phyloP scores from a whole-genome alignment of 92 coral and sea anemone genomes.

The Parazoanthus darwini region DNA sequence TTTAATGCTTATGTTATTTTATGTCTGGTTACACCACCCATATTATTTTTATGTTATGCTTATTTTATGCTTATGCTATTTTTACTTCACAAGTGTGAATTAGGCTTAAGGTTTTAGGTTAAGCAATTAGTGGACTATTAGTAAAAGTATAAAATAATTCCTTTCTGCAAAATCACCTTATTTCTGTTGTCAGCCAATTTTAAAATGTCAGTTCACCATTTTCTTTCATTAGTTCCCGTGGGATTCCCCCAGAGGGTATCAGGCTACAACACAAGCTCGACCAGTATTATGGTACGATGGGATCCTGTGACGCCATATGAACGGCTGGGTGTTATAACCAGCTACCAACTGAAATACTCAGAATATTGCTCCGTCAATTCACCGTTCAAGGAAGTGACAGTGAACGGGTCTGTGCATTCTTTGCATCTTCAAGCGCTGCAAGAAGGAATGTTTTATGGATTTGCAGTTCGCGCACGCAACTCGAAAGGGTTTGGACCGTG shows the following conservation, averaged over 20 bases:
- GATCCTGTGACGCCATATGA: neutral
- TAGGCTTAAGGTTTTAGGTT: too few relatives aligned
- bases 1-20: too few relatives aligned
- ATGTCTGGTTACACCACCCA: too few relatives aligned
- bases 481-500: constrained; percentile 27
- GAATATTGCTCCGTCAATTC: neutral
- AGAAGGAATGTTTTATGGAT: neutral
- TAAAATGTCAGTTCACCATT: neutral
- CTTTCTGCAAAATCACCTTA: too few relatives aligned
- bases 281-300: constrained; percentile 23
- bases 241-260: neutral
- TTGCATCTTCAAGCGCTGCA: neutral
- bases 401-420: constrained; percentile 2
- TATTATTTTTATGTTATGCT: too few relatives aligned
- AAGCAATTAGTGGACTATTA: too few relatives aligned
- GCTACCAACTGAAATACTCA: constrained; percentile 8
- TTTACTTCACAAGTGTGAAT: too few relatives aligned
- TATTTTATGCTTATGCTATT: too few relatives aligned
- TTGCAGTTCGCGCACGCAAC: constrained; percentile 23
- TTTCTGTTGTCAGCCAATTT: neutral
- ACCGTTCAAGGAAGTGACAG: neutral
- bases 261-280: constrained; percentile 7
- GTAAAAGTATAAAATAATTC: too few relatives aligned
- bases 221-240: neutral
- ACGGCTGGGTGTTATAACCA: constrained; percentile 1